Evolutionary conservation across 2,113 vertebrate species (phyloP), one percentile per base, ranked within the genome.

Genomic region (Lophotis ruficrista): DNA sequence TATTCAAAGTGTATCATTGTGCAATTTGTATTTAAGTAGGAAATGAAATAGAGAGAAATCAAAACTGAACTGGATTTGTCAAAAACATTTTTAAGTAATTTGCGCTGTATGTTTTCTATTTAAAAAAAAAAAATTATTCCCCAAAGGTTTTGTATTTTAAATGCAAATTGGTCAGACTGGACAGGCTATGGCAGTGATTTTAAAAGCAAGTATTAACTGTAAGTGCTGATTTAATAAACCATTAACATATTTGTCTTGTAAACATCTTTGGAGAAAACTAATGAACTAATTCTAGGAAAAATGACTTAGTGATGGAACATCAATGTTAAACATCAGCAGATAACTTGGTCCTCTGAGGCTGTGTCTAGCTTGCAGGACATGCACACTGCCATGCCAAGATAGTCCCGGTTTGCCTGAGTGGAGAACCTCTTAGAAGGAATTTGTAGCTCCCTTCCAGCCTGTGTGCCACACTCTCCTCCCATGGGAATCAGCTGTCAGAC

Each of bases 1-100:
- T 82, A 7, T 66, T 81, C 7, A 1, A 66, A 78, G 43, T 58
- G 5, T 33, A 50, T 84, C 13, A 54, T 50, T 0, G 0, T 28
- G 48, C 25, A 38, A 54, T 80, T 77, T 89, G 30, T 69, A 31
- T 7, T 1, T 70, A 83, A 61, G 43, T 73, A 54, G 22, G 31
- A 80, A 76, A 61, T 35, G 70, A 71, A 89, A 25, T 6, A 69
- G 25, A 47, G 35, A 16, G 27, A 80, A 14, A 14, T 56, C 2
- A 71, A 83, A 83, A 14, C 28, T 53, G 45, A 82, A 47, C 17
- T 73, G 33, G 24, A 22, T 80, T 80, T 80, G 31, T 11, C 23
- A n/a, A 45, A 80, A 58, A 14, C 17, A 19, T 37, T 41, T 76
- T 28, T 7, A 33, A 64, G 3, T 66, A 14, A 61, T 76, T 61